phyloP scores from a whole-genome alignment of 2,113 vertebrate species.

The Marmota monax region DNA sequence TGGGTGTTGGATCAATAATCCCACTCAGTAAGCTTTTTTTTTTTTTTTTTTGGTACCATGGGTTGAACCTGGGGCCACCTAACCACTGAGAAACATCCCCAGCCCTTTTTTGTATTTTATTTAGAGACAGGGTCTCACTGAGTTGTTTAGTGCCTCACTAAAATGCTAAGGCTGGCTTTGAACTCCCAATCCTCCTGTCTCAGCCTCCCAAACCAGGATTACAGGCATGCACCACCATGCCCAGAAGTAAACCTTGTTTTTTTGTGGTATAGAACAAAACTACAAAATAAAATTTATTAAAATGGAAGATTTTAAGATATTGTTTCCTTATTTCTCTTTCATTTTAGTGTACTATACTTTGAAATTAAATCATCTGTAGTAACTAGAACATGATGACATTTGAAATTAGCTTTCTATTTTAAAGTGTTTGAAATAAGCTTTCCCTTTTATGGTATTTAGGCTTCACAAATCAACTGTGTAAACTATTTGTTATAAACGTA shows the following conservation, averaged over 20 bases:
- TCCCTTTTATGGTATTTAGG: slow-evolving; percentile 54
- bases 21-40: background rate
- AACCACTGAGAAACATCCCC: too few species aligned
- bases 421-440: slow-evolving; percentile 42
- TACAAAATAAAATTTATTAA: slow-evolving; percentile 47
- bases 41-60: too few species aligned
- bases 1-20: slow-evolving; percentile 15
- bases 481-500: background rate
- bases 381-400: slow-evolving; percentile 32
- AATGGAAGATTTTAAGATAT: slow-evolving; percentile 21
- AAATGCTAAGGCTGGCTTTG: too few species aligned
- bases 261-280: background rate
- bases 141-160: too few species aligned
- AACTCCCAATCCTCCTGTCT: too few species aligned
- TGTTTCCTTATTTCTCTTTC: slow-evolving; percentile 44
- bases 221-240: too few species aligned
- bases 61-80: too few species aligned
- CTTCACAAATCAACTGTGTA: slow-evolving; percentile 26
- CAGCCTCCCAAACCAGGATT: too few species aligned
- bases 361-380: slow-evolving; percentile 62
- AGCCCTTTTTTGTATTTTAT: too few species aligned
- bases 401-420: slow-evolving; percentile 49
- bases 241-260: background rate
- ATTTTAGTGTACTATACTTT: slow-evolving; percentile 51
- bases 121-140: too few species aligned